These are phyloP conservation scores for Physocephala rufipes DNA, from an alignment of 2,888 invertebrate genomes.

Conservation along the genomic window DNA sequence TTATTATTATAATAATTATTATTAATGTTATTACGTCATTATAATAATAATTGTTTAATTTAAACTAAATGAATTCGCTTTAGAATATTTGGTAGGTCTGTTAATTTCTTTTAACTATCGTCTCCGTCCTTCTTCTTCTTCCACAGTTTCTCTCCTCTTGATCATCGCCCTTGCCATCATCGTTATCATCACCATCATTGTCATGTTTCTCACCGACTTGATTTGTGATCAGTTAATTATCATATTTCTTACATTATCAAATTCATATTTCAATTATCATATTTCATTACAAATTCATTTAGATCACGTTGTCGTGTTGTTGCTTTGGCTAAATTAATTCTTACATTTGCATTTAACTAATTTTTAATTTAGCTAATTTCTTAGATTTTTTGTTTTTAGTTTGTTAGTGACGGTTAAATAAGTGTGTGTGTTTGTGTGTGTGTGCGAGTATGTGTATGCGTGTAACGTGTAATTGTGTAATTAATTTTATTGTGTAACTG, in stretches of 20 bases:
- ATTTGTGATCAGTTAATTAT: constrained; percentile 9
- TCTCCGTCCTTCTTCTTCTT: constrained; percentile 40
- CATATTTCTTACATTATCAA: too few relatives aligned
- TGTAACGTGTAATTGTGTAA: constrained; percentile 24
- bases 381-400: constrained; percentile 5
- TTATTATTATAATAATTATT: constrained; percentile 3
- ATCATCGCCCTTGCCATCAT: constrained; percentile 8
- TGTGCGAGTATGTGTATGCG: not conserved
- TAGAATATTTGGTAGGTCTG: constrained; percentile 51
- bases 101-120: constrained; percentile 47
- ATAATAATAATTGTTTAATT: constrained; percentile 39
- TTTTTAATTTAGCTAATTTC: constrained; percentile 39
- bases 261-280: too few relatives aligned
- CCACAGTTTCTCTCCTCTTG: constrained; percentile 30
- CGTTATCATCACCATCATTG: not conserved
- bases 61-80: constrained; percentile 51
- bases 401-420: constrained; percentile 17
- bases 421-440: constrained; percentile 13
- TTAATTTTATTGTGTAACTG: constrained; percentile 18
- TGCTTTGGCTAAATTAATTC: constrained; percentile 28
- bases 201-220: constrained; percentile 6
- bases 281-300: too few relatives aligned
- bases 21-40: constrained; percentile 6
- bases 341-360: constrained; percentile 37
- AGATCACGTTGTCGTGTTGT: constrained; percentile 10